Base-by-base conservation (phyloP, 2,888 invertebrate genomes). In the Lepidochrysops patricia region DNA sequence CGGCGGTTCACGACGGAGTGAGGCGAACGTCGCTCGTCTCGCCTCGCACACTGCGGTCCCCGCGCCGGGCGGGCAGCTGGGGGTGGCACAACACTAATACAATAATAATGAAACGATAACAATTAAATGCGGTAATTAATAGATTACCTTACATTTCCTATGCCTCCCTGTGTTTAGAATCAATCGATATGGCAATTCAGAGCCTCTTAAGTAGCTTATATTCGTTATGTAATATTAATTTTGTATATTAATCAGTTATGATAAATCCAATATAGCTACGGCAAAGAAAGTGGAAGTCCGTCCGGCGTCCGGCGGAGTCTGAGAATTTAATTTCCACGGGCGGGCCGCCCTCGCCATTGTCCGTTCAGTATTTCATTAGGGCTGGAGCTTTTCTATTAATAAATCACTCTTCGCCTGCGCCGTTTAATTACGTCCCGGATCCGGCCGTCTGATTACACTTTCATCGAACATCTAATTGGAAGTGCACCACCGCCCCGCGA, bases 401-500 rank as follows among this genome's bases (percentile, higher is more conserved):
- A 89, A 89, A 89, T 89, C 89, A 89, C 87, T 88, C 84, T 87
- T 89, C 87, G 88, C 86, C 80, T 78, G 80, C 79, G 77, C 82
- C 84, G 82, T 88, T 89, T 89, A 89, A 89, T 89, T 89, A 88
- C 89, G 83, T 79, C 82, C 84, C 78, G 82, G 84, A 84, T 86
- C 84, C 83, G 80, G 77, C 80, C 84, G 84, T 85, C 85, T 87
- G 88, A 89, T 89, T 87, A 89, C 89, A 87, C 81, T 88, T 86
- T 88, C 87, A 88, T 89, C 86, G 89, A 88, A 87, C 88, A 85
- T 87, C 85, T 89, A 88, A 89, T 88, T 88, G 87, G 85, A 78
- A 84, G 83, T 87, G 87, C 89, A 43, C 43, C 43, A 9, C 43
- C 13, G 35, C 35, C 43, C 7, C 43, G 13, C 23, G 15, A 13